phyloP scores from a whole-genome alignment of 1,140 invertebrate genomes.

The Pachyrhynchus sulphureomaculatus region DNA sequence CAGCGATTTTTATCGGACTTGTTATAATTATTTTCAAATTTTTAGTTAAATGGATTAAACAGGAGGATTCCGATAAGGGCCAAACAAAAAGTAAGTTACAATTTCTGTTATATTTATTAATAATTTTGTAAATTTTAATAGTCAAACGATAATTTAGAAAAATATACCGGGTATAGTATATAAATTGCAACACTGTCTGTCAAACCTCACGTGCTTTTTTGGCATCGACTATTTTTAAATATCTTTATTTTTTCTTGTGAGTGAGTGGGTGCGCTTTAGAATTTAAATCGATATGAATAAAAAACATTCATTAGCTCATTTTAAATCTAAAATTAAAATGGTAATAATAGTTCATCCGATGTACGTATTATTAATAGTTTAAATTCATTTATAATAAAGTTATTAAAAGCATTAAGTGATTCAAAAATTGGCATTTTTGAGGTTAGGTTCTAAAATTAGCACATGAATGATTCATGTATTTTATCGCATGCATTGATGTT shows the following conservation, averaged over 20 bases:
- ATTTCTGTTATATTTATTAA: background rate
- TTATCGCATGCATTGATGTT: no score
- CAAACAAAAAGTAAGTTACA: slow-evolving; percentile 6
- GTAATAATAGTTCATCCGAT: no score
- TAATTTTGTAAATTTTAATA: background rate
- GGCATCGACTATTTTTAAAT: background rate
- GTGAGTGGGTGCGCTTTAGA: background rate
- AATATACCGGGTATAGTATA: background rate
- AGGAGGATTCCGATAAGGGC: background rate
- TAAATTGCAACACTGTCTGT: background rate
- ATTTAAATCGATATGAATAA: no score
- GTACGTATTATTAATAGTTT: no score
- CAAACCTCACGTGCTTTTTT: slow-evolving; percentile 7
- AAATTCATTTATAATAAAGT: no score
- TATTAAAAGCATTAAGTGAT: no score
- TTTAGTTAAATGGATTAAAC: slow-evolving; percentile 17
- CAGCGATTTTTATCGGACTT: slow-evolving; percentile 17
- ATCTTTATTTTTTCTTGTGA: background rate
- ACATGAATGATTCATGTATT: background rate
- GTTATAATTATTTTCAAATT: slow-evolving; percentile 21
- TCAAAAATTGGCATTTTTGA: background rate
- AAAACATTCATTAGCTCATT: no score
- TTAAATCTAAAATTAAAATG: no score
- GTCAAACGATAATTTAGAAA: background rate
- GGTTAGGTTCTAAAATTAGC: background rate